phyloP scores from a whole-genome alignment of 2,113 vertebrate genomes.

The Nycticorax nycticorax region DNA sequence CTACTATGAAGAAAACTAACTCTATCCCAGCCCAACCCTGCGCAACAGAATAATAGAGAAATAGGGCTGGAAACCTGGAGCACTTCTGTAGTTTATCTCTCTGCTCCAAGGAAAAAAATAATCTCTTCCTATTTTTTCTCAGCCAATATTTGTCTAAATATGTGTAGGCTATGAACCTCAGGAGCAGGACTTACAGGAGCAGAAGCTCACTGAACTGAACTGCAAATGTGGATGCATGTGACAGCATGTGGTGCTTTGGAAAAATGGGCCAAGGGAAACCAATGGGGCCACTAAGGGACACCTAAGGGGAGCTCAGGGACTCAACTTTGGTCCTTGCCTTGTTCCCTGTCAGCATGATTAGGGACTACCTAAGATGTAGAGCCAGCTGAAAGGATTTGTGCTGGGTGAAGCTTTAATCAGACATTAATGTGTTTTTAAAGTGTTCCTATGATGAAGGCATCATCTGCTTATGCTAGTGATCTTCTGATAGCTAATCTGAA shows the following conservation, averaged over 20 bases:
- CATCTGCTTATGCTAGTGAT: not conserved
- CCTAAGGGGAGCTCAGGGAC: not conserved
- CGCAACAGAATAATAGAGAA: not conserved
- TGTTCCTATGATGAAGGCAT: not conserved
- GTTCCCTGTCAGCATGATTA: not conserved
- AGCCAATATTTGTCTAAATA: not conserved
- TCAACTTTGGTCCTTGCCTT: not conserved
- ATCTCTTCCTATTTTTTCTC: not conserved
- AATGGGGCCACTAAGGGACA: not conserved
- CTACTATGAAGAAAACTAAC: too few relatives aligned
- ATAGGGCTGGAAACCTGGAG: not conserved
- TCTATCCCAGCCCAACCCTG: too few relatives aligned
- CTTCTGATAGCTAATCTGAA: not conserved
- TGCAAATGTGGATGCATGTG: not conserved
- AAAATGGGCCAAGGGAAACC: not conserved
- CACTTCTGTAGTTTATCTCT: not conserved
- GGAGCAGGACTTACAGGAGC: not conserved
- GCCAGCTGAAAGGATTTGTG: not conserved
- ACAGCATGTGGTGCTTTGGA: not conserved
- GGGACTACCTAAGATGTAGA: not conserved
- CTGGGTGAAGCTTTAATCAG: not conserved
- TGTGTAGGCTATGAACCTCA: not conserved
- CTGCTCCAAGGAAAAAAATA: not conserved
- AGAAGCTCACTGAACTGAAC: not conserved
- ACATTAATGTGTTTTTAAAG: not conserved